Evolutionary conservation across 2,797 vertebrate genomes (phyloP), one percentile per base, ranked within the genome.

Genomic region (Ispidina lecontei): DNA sequence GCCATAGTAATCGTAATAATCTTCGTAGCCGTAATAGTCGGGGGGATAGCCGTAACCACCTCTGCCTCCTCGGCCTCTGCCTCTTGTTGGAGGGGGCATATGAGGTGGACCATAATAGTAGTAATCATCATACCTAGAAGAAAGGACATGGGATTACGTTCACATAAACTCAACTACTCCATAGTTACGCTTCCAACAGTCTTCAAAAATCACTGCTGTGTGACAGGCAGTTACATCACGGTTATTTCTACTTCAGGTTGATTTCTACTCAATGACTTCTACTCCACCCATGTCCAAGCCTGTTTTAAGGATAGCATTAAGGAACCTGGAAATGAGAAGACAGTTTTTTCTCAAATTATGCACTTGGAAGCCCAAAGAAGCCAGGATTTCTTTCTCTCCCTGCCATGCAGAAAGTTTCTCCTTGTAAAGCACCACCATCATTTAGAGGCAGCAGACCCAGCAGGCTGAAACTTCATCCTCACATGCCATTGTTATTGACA

Each of bases 1-100:
- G 96, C 98, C 98, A 91, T 99, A 99, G 97, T 99, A 99, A 98
- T 99, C 99, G 43, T 99, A 99, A 98, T 99, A 99, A 98, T 99
- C 99, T 96, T 99, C 99, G 47, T 99, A 99, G 89, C 98, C 98
- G 3, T 99, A 99, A 98, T 99, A 99, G 97, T 99, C 99, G 14
- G 98, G 98, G 71, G 99, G 98, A 97, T 99, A 99, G 72, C 98
- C 96, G 20, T 99, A 99, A 96, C 98, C 98, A 94, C 99, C 99
- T 92, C 99, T 97, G 75, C 98, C 98, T 71, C 98, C 98, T 95
- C 99, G 97, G 94, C 98, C 98, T 96, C 99, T 98, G 79, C 99
- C 98, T 97, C 99, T 98, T 94, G 97, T 97, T 78, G 99, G 98
- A 92, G 98, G 98, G 43, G 98, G 98, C 98, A 99, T 98, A 93